Evolutionary conservation across 2,888 invertebrate species (phyloP), one percentile per base, ranked within the genome.

Genomic region (Hemithea aestivaria): DNA sequence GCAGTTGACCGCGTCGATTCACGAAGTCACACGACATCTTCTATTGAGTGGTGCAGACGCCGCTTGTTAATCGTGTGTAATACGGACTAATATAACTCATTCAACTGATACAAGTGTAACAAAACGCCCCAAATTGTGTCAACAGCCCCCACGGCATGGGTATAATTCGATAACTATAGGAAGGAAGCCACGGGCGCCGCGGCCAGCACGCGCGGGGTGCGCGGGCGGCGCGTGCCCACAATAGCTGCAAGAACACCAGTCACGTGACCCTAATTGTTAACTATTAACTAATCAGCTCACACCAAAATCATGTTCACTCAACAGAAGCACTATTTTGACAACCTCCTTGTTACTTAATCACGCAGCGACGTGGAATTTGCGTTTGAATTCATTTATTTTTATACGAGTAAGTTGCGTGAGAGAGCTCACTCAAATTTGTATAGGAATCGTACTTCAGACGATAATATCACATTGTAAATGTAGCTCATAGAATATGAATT

Each of bases 141-240:
- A 62, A 62, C 28, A 39, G 27, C 44, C 45, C 35, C 27, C 26
- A 43, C 24, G 32, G 45, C 45, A 42, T 43, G 41, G 30, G 24
- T 41, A 31, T 53, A 46, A 49, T 49, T 49, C 45, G 48, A 40
- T 53, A 50, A 50, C 27, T 59, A 53, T 53, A 53, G 52, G 41
- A 48, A 65, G 67, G 71, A 70, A 68, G 68, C 66, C 67, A 67
- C 56, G 58, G 57, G 55, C 53, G 53, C 53, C 58, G 52, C 51
- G 52, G 40, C 29, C 24, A 21, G 11, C 26, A 28, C 27, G 32
- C 39, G 29, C 41, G 12, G 21, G 48, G 10, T 48, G 34, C 52
- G 53, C 48, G 24, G 24, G 27, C 23, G 40, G 11, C 50, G 46
- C 47, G 52, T 48, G 39, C 27, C 12, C 26, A 12, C 16, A 28